Conservation (phyloP, 2,797 vertebrate species). For the Propithecus perrieri region DNA sequence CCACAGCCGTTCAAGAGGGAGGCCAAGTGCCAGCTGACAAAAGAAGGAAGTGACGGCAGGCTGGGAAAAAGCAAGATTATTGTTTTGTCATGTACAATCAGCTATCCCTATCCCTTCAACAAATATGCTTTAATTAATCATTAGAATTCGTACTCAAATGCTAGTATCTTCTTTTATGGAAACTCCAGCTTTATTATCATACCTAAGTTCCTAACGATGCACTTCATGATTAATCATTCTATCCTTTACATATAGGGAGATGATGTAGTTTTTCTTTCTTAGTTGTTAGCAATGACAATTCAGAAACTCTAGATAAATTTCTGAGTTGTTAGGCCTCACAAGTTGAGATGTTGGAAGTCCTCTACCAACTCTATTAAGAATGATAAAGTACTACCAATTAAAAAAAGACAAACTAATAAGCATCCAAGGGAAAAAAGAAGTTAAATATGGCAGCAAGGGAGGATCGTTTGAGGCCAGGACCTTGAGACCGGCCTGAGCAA, state of each 20-base stretch:
- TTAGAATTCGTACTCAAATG: constrained; percentile 11
- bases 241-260: background rate
- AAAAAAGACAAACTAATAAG: background rate
- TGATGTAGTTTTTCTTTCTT: background rate
- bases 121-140: constrained; percentile 30
- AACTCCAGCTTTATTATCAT: background rate
- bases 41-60: background rate
- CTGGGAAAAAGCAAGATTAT: background rate
- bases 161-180: background rate
- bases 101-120: background rate
- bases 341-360: background rate
- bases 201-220: constrained; percentile 39
- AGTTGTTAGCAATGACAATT: background rate
- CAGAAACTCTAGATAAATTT: constrained; percentile 21
- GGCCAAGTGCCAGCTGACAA: background rate
- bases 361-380: constrained; percentile 18
- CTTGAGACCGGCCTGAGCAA: background rate
- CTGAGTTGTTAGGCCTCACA: background rate
- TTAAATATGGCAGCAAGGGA: background rate
- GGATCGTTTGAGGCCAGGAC: background rate
- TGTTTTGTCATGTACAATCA: background rate
- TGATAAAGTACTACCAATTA: background rate
- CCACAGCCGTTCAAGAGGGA: background rate
- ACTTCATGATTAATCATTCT: constrained; percentile 19
- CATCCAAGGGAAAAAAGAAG: background rate